Percentiles rank a stretch among this genome's conserved stretches.
Evolutionary conservation across 2,113 vertebrate species (phyloP).

Genomic region (Cheilinus undulatus): DNA sequence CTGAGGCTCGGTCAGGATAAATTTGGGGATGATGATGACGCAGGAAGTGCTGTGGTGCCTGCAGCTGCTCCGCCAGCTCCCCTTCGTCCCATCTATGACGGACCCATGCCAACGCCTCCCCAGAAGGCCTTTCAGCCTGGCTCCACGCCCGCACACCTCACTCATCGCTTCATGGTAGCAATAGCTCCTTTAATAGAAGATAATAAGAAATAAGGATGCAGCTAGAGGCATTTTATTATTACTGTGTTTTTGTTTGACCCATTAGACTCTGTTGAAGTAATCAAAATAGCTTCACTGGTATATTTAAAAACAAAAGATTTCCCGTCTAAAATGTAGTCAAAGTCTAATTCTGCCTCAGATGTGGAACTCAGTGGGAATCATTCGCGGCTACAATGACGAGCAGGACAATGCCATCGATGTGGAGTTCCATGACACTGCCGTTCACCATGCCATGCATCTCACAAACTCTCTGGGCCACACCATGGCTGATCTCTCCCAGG

Average conservation of each 20-base stretch:
- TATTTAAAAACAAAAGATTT: too few species aligned
- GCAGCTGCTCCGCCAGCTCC: conserved; percentile 64
- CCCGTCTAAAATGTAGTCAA: neutral
- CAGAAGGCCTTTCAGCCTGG: conserved; percentile 95
- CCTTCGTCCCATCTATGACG: conserved; percentile 84
- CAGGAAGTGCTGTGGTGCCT: conserved; percentile 59
- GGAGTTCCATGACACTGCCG: conserved; percentile 94
- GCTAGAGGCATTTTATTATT: neutral
- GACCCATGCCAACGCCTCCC: conserved; percentile 89
- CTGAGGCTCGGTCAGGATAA: conserved; percentile 78
- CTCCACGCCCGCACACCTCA: conserved; percentile 92
- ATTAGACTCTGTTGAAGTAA: too few species aligned
- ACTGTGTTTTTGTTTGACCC: too few species aligned
- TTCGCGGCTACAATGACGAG: conserved; percentile 95
- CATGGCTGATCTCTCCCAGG: conserved; percentile 90
- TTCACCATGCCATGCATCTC: conserved; percentile 95
- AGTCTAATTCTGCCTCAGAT: conserved; percentile 74
- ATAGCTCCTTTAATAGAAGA: too few species aligned
- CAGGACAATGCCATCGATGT: conserved; percentile 96
- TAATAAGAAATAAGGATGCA: neutral
- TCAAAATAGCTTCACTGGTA: too few species aligned
- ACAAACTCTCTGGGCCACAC: conserved; percentile 91
- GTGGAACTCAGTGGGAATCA: conserved; percentile 95
- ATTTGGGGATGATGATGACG: conserved; percentile 77
- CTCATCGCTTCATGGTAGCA: conserved; percentile 94